Evolutionary conservation across 2,888 invertebrate species (phyloP), one percentile per base, ranked within the genome.

Genomic region (Drosophila paucipuncta): DNA sequence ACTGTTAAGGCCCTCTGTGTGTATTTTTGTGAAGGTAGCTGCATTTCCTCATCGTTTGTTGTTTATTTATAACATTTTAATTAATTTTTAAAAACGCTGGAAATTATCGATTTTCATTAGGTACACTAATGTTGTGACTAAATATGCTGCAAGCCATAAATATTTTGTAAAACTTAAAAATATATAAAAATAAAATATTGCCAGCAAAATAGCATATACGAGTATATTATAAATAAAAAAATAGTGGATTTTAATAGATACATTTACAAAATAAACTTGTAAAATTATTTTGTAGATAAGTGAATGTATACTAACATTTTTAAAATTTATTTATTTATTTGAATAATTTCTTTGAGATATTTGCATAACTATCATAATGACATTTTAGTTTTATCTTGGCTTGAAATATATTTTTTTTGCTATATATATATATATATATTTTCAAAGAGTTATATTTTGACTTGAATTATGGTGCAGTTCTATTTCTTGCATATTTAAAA

Each of bases 1-100:
- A 37, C 37, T 41, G 47, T 16, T 43, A 35, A 61, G 49, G 58
- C 43, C 11, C 35, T 18, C 25, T 33, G 49, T 71, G 59, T 49
- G 37, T 11, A 43, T 52, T 16, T 18, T 35, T 25, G 47, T 28
- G 33, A 54, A 35, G 53, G 52, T 37, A 49, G 37, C 43, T 54
- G 63, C 50, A 70, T 50, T 55, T 49, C 39, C 39, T 37, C 47
- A 37, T 35, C 41, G 59, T 41, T 50, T 69, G 16, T 59, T 62
- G 54, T 61, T 79, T 86, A 84, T 83, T 79, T 86, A 66, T 79
- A 82, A 64, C 67, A n/a, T 68, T 67, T 74, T 67, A 84, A 85
- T 87, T 77, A 80, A 77, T 73, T 80, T 65, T 65, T 39, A 35
- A 35, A 35, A 37, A 31, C 4, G 33, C 2, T 25, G 31, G 49